Evolutionary conservation across 2,888 invertebrate genomes (phyloP).

Genomic region (Epinotia nisella): DNA sequence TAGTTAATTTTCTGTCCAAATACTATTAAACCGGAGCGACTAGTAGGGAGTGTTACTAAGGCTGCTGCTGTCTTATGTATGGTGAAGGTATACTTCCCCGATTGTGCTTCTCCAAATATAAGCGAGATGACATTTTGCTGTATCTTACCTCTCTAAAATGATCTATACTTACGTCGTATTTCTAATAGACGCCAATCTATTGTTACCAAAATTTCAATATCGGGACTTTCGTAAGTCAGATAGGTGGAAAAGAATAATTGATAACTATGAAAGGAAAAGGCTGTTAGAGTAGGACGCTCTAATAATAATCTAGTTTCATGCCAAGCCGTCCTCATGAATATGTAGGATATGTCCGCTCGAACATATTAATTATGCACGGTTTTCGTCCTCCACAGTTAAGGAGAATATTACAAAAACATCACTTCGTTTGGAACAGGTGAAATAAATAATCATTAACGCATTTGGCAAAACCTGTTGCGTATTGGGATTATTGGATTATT

Average conservation of each 20-base stretch:
- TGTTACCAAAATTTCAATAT: neutral
- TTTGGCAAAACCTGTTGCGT: too few relatives aligned
- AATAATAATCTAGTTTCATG: slow-evolving; percentile 67
- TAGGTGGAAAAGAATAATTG: slow-evolving; percentile 25
- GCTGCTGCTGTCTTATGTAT: too few relatives aligned
- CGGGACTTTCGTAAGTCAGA: neutral
- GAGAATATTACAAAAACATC: slow-evolving; percentile 39
- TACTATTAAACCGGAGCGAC: too few relatives aligned
- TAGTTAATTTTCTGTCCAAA: too few relatives aligned
- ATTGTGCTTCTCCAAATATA: too few relatives aligned
- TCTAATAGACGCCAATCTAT: neutral
- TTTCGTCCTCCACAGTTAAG: slow-evolving; percentile 65
- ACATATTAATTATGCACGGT: slow-evolving; percentile 77
- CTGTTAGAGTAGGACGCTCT: slow-evolving; percentile 28
- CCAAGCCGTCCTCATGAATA: slow-evolving; percentile 70
- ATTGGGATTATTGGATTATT: too few relatives aligned
- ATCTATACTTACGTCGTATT: neutral
- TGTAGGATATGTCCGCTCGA: slow-evolving; percentile 71
- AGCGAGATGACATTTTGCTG: too few relatives aligned
- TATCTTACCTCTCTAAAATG: too few relatives aligned
- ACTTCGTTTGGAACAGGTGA: neutral
- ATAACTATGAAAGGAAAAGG: slow-evolving; percentile 22
- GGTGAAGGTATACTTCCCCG: too few relatives aligned
- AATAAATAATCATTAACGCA: too few relatives aligned
- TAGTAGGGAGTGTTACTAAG: too few relatives aligned